Base-by-base conservation (phyloP, 92 coral and sea anemone species). In the Zoanthus sansibaricus region DNA sequence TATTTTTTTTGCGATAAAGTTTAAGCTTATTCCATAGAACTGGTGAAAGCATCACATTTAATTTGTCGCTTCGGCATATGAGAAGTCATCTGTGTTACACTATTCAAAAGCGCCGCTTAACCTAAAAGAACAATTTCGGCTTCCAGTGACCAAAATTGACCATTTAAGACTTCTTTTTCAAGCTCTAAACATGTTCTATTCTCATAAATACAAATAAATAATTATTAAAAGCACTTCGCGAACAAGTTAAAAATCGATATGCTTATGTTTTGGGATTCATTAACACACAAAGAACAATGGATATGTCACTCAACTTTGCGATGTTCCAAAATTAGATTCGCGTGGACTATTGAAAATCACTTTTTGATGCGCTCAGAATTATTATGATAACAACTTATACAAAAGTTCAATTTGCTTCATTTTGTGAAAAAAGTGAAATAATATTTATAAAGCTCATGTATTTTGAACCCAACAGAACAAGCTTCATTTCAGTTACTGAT, bases 301-400 rank as follows among this genome's bases (percentile, higher is more conserved):
- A 33, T 33, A 33, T 33, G 42, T 33, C 3, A 1, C 2, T 33
- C 3, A 33, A 33, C 42, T 33, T 33, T 33, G 42, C 42, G 42
- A 33, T 33, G 42, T 33, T 33, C 42, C 42, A 33, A 33, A 33
- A 33, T 33, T 33, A 33, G 42, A 33, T 33, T 33, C 42, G 42
- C 42, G 42, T 33, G 42, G 42, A 3, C 42, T 33, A 33, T 33
- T 33, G 42, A 33, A 33, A 33, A 33, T 33, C 42, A 1, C 42
- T 33, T 33, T 33, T 33, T 33, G 42, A 33, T 1, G 58, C 77
- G 77, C 77, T 72, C 77, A 72, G 77, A 72, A 72, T 72, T 54
- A 72, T 72, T 72, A n/a, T 72, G 77, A 72, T 52, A 52, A 1
- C 42, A 33, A 72, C 44, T 52, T 52, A 52, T 52, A 52, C 58